These are phyloP conservation scores for Patella caerulea DNA, from an alignment of 2,888 invertebrate species.

Conservation along the genomic window DNA sequence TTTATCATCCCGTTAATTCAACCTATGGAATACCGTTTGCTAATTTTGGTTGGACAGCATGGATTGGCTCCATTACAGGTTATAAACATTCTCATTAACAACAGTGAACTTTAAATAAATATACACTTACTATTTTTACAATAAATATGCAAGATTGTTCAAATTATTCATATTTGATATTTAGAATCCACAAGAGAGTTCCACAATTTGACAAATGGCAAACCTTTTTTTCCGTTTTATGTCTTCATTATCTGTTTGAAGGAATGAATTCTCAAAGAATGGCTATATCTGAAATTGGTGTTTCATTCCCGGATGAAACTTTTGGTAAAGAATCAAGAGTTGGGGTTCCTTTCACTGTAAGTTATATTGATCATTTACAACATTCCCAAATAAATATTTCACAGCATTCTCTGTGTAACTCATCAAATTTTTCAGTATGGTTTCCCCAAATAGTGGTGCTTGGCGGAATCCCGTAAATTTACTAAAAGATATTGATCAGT, in stretches of 20 bases:
- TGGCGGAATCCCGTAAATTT: no score
- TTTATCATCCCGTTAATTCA: constrained; percentile 47
- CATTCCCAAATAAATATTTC: no score
- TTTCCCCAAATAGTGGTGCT: no score
- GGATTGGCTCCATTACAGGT: constrained; percentile 61
- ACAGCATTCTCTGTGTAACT: no score
- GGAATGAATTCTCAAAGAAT: constrained; percentile 49
- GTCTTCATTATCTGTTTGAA: constrained; percentile 19
- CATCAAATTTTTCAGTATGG: no score
- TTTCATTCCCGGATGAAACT: constrained; percentile 48
- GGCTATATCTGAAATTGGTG: constrained; percentile 58
- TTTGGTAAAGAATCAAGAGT: constrained; percentile 53
- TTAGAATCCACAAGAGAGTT: no score
- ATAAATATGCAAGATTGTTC: no score
- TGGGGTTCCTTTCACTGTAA: constrained; percentile 55
- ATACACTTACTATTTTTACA: background rate
- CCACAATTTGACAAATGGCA: no score
- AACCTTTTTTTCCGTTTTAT: no score
- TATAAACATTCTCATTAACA: background rate
- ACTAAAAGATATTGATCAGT: no score
- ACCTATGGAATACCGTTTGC: constrained; percentile 48
- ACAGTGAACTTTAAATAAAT: no score
- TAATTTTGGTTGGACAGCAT: constrained; percentile 58
- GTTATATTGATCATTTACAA: background rate
- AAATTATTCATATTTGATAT: no score